Percentiles rank a stretch among this genome's conserved stretches.
Conservation (phyloP, 1,140 invertebrate species). For the Grapholita molesta region DNA sequence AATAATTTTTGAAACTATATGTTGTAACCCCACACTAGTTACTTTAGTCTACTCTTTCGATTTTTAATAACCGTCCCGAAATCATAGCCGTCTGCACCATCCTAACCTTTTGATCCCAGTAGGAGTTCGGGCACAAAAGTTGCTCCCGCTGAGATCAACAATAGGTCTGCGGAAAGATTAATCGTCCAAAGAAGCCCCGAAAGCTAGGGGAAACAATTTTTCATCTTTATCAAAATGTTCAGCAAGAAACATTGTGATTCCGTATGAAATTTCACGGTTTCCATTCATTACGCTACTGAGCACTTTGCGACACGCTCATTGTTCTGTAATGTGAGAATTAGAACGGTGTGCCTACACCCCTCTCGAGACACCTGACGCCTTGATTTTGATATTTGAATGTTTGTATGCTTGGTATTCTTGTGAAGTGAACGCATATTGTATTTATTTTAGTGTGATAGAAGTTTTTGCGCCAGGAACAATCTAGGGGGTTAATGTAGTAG, state of each 20-base stretch:
- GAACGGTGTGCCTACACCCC: neutral
- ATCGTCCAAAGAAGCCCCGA: constrained; percentile 63
- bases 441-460: no score
- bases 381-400: constrained; percentile 6
- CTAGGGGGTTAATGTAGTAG: no score
- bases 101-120: constrained; percentile 60
- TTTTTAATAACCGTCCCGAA: neutral
- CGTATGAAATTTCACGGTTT: constrained; percentile 5
- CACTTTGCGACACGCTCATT: constrained; percentile 1
- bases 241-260: constrained; percentile 20
- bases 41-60: neutral
- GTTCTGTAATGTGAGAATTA: constrained; percentile 1
- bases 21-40: no score
- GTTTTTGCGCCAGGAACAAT: no score
- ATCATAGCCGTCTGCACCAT: neutral
- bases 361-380: neutral
- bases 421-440: neutral
- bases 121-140: constrained; percentile 63
- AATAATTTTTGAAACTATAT: no score
- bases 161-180: constrained; percentile 69
- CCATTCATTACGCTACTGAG: constrained; percentile 9
- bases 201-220: constrained; percentile 65
- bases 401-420: neutral
- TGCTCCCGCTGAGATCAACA: constrained; percentile 58
- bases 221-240: constrained; percentile 72